Conservation (phyloP, 2,797 vertebrate genomes). For the Allobates femoralis region DNA sequence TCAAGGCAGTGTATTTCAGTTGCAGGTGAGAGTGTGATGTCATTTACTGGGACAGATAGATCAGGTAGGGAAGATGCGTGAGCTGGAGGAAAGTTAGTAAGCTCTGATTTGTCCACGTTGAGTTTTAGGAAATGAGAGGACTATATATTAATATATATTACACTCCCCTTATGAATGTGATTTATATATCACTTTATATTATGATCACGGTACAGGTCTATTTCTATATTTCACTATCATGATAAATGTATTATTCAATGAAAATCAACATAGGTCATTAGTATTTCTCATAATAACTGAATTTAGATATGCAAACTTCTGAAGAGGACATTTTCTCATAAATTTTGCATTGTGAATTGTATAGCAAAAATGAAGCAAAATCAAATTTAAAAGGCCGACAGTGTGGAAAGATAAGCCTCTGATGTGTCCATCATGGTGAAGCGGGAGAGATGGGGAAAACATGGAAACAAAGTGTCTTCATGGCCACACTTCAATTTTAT, state of each 20-base stretch:
- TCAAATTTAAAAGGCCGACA: neutral
- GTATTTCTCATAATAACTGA: neutral
- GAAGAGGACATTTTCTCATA: neutral
- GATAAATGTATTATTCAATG: neutral
- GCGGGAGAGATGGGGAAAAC: neutral
- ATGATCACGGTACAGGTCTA: no score
- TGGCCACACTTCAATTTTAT: conserved; percentile 31
- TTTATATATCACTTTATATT: no score
- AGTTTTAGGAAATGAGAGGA: no score
- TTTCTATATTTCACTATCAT: neutral
- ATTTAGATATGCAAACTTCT: neutral
- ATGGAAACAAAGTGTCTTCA: conserved; percentile 25
- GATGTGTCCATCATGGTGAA: conserved; percentile 28
- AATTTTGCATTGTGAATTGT: neutral
- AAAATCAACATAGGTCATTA: neutral
- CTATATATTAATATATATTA: no score
- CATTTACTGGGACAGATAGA: no score
- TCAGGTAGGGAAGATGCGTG: no score
- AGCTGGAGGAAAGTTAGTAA: no score
- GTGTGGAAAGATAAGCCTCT: neutral
- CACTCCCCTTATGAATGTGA: no score
- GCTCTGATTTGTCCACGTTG: no score
- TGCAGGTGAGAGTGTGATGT: no score
- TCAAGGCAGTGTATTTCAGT: no score
- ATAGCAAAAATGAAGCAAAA: neutral